Evolutionary conservation across 2,797 vertebrate genomes (phyloP).

Genomic region (Coendou prehensilis): DNA sequence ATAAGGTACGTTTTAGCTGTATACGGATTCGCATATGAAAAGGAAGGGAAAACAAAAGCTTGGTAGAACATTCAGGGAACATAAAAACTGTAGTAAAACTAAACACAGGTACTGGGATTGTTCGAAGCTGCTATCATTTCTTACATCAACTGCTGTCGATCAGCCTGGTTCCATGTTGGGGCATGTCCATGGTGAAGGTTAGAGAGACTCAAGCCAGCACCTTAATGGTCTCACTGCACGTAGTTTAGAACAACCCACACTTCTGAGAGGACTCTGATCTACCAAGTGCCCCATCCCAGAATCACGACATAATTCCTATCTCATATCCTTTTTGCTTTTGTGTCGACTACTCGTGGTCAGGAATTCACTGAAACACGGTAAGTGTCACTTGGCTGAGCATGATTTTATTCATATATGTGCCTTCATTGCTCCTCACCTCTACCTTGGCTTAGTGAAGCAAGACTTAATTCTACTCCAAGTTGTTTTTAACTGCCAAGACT

Average conservation of each 20-base stretch:
- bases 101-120: neutral
- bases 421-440: fast-evolving
- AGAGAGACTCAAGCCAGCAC: neutral
- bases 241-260: neutral
- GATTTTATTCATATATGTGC: neutral
- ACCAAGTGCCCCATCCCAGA: neutral
- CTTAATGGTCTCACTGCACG: neutral
- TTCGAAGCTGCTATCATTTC: neutral
- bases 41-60: neutral
- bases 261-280: neutral
- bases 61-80: neutral
- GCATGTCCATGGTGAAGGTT: neutral
- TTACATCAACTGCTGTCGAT: neutral
- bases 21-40: neutral
- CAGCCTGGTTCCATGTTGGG: neutral
- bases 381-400: neutral
- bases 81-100: neutral
- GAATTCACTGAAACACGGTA: neutral
- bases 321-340: neutral
- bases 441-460: neutral
- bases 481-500: neutral
- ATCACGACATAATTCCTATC: neutral
- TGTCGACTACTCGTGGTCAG: neutral
- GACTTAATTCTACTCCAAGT: neutral
- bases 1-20: neutral